These are phyloP conservation scores for Drosophila nr. fundita DNA, from an alignment of 2,888 invertebrate species.

Conservation along the genomic window DNA sequence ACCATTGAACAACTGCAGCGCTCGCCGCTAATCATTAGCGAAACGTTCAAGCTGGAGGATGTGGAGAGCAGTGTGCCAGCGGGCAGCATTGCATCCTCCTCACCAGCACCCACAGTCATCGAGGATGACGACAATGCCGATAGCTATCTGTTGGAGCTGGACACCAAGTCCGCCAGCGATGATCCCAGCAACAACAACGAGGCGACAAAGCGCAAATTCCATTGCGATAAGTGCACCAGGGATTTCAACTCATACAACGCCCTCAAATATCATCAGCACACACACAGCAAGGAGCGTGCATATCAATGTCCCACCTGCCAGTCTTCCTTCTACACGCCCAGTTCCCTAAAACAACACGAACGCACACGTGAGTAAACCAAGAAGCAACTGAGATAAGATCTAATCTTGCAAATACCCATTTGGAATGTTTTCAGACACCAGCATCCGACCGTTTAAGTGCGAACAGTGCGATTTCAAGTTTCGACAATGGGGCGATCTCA, in stretches of 20 bases:
- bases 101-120: conserved; percentile 25
- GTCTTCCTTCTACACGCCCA: conserved; percentile 92
- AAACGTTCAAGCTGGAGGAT: conserved; percentile 61
- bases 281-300: conserved; percentile 91
- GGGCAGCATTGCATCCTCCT: conserved; percentile 20
- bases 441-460: conserved; percentile 94
- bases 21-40: conserved; percentile 55
- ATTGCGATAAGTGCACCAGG: conserved; percentile 87
- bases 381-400: not conserved
- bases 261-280: conserved; percentile 92
- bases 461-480: conserved; percentile 91
- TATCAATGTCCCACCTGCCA: conserved; percentile 92
- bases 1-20: conserved; percentile 61
- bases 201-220: conserved; percentile 52
- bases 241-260: conserved; percentile 93
- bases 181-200: conserved; percentile 12
- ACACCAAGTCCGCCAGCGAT: conserved; percentile 12
- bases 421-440: conserved; percentile 86
- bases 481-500: conserved; percentile 95
- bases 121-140: conserved; percentile 28
- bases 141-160: conserved; percentile 22
- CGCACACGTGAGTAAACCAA: conserved; percentile 86
- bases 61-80: conserved; percentile 24
- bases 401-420: not conserved
- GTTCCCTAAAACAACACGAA: conserved; percentile 93